These are phyloP conservation scores for Psilopsiagon aymara DNA, from an alignment of 2,113 vertebrate species.

Conservation along the genomic window DNA sequence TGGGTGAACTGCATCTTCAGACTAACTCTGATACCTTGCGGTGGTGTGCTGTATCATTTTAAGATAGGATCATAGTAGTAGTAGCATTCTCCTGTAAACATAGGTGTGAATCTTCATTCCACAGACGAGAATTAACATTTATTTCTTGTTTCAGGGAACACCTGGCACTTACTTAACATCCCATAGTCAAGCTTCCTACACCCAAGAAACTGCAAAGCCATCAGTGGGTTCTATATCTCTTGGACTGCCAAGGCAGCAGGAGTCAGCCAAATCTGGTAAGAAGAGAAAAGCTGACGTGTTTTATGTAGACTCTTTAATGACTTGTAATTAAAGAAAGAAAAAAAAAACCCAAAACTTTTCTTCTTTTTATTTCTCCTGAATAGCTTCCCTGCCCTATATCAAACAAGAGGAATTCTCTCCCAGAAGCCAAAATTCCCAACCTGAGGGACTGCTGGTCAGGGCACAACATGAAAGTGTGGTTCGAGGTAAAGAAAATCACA, in stretches of 20 bases:
- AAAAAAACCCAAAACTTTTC: neutral
- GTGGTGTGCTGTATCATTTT: neutral
- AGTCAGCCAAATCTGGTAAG: constrained; percentile 89
- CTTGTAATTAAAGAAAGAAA: neutral
- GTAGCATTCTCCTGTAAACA: neutral
- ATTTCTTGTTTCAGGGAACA: constrained; percentile 83
- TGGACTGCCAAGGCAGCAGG: constrained; percentile 93
- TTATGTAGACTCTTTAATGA: neutral
- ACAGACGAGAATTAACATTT: neutral
- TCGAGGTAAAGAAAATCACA: constrained; percentile 76
- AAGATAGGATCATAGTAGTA: neutral
- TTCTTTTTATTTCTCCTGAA: neutral
- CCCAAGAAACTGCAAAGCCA: constrained; percentile 88
- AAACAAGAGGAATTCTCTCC: constrained; percentile 92
- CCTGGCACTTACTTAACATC: constrained; percentile 95
- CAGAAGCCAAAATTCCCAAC: constrained; percentile 82
- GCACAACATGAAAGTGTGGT: constrained; percentile 89
- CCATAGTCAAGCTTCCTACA: constrained; percentile 86
- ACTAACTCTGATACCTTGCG: neutral
- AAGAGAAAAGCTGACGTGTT: neutral
- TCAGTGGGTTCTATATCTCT: constrained; percentile 94
- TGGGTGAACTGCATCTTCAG: neutral
- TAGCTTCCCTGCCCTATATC: constrained; percentile 81
- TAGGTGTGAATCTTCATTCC: neutral
- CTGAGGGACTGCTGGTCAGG: constrained; percentile 86